These are phyloP conservation scores for Lepidocolaptes lacrymiger DNA, from an alignment of 2,797 vertebrate species.

Conservation along the genomic window DNA sequence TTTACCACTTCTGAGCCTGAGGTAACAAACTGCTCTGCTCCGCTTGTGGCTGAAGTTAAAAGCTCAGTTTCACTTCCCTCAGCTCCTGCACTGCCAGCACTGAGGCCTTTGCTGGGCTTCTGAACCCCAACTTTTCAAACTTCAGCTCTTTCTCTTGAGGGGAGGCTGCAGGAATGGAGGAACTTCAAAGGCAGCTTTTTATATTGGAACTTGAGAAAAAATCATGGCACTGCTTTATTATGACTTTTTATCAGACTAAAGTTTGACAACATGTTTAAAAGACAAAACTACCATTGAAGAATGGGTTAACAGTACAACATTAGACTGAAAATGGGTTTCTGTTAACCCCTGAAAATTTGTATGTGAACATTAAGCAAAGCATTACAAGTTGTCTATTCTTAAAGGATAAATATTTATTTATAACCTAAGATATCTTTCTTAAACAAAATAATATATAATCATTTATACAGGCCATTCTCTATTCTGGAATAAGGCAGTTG, in stretches of 20 bases:
- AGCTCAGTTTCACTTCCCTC: not conserved
- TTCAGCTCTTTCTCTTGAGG: not conserved
- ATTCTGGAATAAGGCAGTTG: constrained; percentile 16
- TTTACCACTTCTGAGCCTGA: not conserved
- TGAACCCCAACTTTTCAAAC: not conserved
- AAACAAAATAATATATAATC: constrained; percentile 40
- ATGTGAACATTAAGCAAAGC: constrained; percentile 10
- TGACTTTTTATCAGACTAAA: not conserved
- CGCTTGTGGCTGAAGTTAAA: not conserved
- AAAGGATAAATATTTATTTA: constrained; percentile 73
- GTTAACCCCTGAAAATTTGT: not conserved
- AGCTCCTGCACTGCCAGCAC: not conserved
- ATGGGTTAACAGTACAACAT: not conserved
- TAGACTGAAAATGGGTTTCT: not conserved
- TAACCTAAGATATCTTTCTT: constrained; percentile 49
- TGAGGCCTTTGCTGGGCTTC: not conserved
- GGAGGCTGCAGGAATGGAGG: not conserved
- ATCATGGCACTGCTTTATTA: constrained; percentile 29
- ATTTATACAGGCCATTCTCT: constrained; percentile 54
- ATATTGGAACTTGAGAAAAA: not conserved
- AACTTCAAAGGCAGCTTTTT: not conserved
- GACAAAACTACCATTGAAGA: not conserved
- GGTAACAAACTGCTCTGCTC: not conserved
- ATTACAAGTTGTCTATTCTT: constrained; percentile 29
- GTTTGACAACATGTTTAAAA: not conserved